These are phyloP conservation scores for Agrochola circellaris DNA, from an alignment of 2,888 invertebrate genomes.

Conservation along the genomic window DNA sequence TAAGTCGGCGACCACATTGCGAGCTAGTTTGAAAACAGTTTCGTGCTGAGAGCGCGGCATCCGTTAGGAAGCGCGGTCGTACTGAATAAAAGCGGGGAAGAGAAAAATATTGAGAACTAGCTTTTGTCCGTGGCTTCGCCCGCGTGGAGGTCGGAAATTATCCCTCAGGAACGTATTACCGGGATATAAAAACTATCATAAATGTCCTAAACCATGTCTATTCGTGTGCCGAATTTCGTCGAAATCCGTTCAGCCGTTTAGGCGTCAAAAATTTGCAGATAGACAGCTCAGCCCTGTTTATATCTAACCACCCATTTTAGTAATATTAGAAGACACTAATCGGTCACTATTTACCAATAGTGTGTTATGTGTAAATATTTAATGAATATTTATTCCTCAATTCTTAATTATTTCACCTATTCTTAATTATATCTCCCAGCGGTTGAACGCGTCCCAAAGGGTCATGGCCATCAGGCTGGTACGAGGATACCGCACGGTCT, in stretches of 20 bases:
- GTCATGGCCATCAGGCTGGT: no score
- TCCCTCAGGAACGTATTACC: no score
- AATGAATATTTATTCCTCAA: background rate
- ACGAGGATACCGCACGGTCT: no score
- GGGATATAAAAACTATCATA: background rate
- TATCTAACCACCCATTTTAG: no score
- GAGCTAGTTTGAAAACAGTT: slow-evolving; percentile 49
- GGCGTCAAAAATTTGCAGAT: background rate
- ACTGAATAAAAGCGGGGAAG: slow-evolving; percentile 14
- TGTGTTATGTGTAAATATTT: background rate
- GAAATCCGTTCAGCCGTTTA: background rate
- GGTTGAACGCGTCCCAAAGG: no score
- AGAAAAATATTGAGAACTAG: background rate
- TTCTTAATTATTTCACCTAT: background rate
- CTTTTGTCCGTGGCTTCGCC: no score
- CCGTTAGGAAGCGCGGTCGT: background rate
- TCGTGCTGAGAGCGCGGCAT: slow-evolving; percentile 14
- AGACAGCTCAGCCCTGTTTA: background rate
- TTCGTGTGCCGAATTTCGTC: background rate
- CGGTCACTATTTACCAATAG: no score
- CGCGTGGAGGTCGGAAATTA: background rate
- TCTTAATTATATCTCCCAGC: no score
- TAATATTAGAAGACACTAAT: background rate
- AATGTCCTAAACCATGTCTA: no score
- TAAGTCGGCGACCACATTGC: slow-evolving; percentile 34